These are phyloP conservation scores for Amblyjoppa fuscipennis DNA, from an alignment of 2,888 invertebrate genomes.

Conservation along the genomic window DNA sequence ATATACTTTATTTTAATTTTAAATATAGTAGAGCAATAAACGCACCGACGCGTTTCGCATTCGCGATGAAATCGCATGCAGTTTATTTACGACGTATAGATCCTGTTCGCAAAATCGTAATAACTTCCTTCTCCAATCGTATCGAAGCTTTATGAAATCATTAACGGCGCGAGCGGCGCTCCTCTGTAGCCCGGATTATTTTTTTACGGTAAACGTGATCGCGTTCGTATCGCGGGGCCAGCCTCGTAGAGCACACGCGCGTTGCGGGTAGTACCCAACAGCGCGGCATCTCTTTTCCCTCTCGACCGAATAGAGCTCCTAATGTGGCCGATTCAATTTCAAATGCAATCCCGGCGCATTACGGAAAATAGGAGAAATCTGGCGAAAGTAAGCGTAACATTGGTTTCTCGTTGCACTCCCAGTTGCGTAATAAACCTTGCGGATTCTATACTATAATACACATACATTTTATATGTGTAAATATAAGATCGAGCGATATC, in stretches of 20 bases:
- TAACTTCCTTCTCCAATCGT: conserved; percentile 69
- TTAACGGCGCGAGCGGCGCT: conserved; percentile 60
- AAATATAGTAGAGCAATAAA: conserved; percentile 39
- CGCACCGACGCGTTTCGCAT: conserved; percentile 34
- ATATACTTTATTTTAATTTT: conserved; percentile 46
- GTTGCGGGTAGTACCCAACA: conserved; percentile 41
- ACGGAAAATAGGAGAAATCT: conserved; percentile 84
- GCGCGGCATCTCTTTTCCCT: conserved; percentile 38
- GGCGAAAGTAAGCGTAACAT: conserved; percentile 81
- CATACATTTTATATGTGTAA: conserved; percentile 21
- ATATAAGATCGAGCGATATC: conserved; percentile 62
- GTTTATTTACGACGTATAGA: conserved; percentile 54
- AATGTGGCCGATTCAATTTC: conserved; percentile 80
- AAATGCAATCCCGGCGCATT: conserved; percentile 80
- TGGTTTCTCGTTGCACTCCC: conserved; percentile 66
- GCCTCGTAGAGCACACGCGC: conserved; percentile 48
- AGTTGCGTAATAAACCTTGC: conserved; percentile 70
- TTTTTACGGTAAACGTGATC: conserved; percentile 70
- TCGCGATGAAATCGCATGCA: conserved; percentile 44
- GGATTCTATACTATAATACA: conserved; percentile 54
- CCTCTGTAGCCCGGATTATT: conserved; percentile 64
- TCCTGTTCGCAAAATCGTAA: conserved; percentile 58
- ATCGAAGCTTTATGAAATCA: conserved; percentile 70
- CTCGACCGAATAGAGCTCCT: conserved; percentile 61
- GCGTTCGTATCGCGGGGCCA: conserved; percentile 50